phyloP scores from a whole-genome alignment of 2,797 vertebrate genomes.

The Saguinus oedipus region DNA sequence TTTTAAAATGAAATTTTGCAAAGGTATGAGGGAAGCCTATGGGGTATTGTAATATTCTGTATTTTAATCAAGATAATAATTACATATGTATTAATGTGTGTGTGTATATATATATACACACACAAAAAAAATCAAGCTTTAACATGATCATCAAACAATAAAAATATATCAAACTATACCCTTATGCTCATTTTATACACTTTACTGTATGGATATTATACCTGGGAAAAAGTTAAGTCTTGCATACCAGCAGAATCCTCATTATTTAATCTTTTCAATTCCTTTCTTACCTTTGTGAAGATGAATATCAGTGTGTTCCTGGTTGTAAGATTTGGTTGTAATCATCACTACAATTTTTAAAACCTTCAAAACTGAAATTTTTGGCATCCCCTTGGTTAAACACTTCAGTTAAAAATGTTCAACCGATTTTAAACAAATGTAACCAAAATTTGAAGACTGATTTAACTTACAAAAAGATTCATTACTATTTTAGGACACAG shows the following conservation, averaged over 20 bases:
- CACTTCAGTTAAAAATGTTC: background rate
- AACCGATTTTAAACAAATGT: conserved; percentile 8
- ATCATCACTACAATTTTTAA: background rate
- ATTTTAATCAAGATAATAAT: background rate
- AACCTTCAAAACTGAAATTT: background rate
- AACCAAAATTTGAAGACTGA: background rate
- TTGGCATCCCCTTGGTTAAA: background rate
- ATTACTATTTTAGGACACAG: background rate
- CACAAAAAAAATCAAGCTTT: background rate
- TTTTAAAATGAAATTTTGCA: background rate
- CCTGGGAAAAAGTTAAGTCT: background rate
- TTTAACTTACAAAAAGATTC: conserved; percentile 24
- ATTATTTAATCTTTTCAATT: background rate
- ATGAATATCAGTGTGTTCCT: background rate
- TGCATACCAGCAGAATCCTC: background rate
- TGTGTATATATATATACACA: background rate
- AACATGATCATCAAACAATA: background rate
- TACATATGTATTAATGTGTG: background rate
- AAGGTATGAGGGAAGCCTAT: background rate
- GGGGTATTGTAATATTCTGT: background rate
- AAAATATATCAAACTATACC: background rate
- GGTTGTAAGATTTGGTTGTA: background rate
- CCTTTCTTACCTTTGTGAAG: conserved; percentile 17
- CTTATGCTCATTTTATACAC: background rate
- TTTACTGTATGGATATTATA: background rate